phyloP scores from a whole-genome alignment of 2,797 vertebrate species.

The Ibycter americanus region DNA sequence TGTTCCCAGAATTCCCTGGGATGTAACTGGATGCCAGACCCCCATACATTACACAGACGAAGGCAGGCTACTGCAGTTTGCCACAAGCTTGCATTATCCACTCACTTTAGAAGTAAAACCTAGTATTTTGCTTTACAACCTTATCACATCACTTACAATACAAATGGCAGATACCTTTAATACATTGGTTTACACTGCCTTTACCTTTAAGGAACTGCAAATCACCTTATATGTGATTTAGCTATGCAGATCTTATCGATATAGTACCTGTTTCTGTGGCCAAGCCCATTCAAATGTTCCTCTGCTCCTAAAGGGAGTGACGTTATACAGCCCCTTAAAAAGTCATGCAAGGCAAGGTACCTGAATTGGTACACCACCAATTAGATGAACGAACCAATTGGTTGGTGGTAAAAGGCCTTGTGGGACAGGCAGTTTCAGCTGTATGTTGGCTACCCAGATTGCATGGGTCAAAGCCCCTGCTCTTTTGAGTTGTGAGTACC shows the following conservation, averaged over 20 bases:
- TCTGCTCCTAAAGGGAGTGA: background rate
- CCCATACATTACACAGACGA: background rate
- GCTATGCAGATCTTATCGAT: background rate
- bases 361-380: too few relatives aligned
- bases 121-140: constrained; percentile 2
- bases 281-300: background rate
- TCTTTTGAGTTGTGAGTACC: background rate
- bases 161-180: constrained; percentile 23
- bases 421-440: background rate
- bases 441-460: background rate
- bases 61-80: background rate
- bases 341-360: background rate
- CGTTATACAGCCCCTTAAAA: background rate
- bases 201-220: constrained; percentile 46
- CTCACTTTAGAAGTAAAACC: constrained; percentile 6
- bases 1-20: constrained; percentile 39
- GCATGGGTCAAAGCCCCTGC: background rate
- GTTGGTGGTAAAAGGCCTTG: too few relatives aligned
- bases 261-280: background rate
- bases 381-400: too few relatives aligned
- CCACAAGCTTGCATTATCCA: constrained; percentile 22
- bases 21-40: constrained; percentile 35
- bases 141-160: background rate
- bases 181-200: background rate
- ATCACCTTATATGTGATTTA: background rate